Percentiles rank a stretch among this genome's conserved stretches.
phyloP scores from a whole-genome alignment of 2,888 invertebrate species.

The Agrypnus murinus region DNA sequence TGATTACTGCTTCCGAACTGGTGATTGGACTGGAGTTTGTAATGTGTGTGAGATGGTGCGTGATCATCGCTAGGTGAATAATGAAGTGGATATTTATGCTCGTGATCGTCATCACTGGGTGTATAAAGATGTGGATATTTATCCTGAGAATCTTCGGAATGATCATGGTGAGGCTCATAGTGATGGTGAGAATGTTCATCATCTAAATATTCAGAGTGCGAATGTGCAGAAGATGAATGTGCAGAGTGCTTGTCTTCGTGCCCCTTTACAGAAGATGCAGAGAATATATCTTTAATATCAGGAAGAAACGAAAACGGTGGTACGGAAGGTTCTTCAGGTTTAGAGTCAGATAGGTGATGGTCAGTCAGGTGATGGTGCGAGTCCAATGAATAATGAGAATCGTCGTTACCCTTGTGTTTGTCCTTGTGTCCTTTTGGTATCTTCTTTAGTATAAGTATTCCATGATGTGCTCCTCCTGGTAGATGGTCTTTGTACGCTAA shows the following conservation, averaged over 20 bases:
- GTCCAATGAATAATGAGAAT: slow-evolving; percentile 29
- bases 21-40: too few relatives aligned
- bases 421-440: slow-evolving; percentile 56
- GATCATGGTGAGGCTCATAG: not conserved
- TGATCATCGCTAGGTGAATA: slow-evolving; percentile 1
- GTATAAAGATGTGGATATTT: not conserved
- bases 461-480: slow-evolving; percentile 62
- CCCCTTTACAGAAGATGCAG: slow-evolving; percentile 6
- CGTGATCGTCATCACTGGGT: not conserved
- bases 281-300: slow-evolving; percentile 12
- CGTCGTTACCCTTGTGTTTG: slow-evolving; percentile 43
- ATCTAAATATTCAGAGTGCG: slow-evolving; percentile 14
- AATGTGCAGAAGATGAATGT: slow-evolving; percentile 8
- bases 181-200: slow-evolving; percentile 5
- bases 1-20: too few relatives aligned
- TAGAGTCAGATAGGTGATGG: slow-evolving; percentile 30
- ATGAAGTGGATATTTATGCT: slow-evolving; percentile 17
- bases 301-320: slow-evolving; percentile 28
- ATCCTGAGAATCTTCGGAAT: not conserved
- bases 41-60: too few relatives aligned
- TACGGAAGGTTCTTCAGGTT: slow-evolving; percentile 28
- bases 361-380: slow-evolving; percentile 34
- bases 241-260: slow-evolving; percentile 4
- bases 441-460: slow-evolving; percentile 68
- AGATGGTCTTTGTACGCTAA: slow-evolving; percentile 61